Evolutionary conservation across 2,888 invertebrate species (phyloP), one percentile per base, ranked within the genome.

Genomic region (Sinotaia quadrata): DNA sequence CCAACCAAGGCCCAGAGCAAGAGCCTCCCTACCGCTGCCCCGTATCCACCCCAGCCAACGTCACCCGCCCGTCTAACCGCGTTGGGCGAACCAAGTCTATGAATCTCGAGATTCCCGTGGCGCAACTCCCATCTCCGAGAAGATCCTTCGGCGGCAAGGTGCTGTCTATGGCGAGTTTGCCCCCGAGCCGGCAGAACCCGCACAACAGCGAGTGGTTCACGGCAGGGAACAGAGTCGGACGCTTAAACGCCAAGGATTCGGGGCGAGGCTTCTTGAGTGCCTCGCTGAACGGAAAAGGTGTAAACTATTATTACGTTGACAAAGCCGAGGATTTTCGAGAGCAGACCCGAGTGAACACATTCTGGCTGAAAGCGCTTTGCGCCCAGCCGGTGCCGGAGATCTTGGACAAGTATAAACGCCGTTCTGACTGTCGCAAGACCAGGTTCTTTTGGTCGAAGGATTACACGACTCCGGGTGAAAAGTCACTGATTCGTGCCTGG

Each of bases 371-470:
- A 33, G 67, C 72, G 2, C 69, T 75, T 18, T 72, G 72, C 31
- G 52, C 75, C 24, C 72, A 73, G 49, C 75, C 75, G 4, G 75
- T 75, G 29, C 37, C 37, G 5, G 75, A 75, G 58, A 75, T 75
- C 31, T 57, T 75, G 29, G 65, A 65, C 49, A 75, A 75, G 59
- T 75, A 72, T 58, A 62, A 47, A 12, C n/a, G 65, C 52, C 63
- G 71, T 21, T 67, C 61, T 15, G 71, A 71, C 37, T 34, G 69
- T 29, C 44, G 47, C 8, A 41, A 67, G 12, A 67, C 69, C 1
- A 61, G 58, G 7, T 29, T 67, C 1, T 31, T 69, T 24, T 69
- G 68, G 73, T 68, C 58, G 12, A 52, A 66, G 31, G 71, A 60
- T 2, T 69, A 62, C 65, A 63, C 71, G 7, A 75, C 75, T 2